Conservation (phyloP, 2,113 vertebrate genomes). For the Menura novaehollandiae region DNA sequence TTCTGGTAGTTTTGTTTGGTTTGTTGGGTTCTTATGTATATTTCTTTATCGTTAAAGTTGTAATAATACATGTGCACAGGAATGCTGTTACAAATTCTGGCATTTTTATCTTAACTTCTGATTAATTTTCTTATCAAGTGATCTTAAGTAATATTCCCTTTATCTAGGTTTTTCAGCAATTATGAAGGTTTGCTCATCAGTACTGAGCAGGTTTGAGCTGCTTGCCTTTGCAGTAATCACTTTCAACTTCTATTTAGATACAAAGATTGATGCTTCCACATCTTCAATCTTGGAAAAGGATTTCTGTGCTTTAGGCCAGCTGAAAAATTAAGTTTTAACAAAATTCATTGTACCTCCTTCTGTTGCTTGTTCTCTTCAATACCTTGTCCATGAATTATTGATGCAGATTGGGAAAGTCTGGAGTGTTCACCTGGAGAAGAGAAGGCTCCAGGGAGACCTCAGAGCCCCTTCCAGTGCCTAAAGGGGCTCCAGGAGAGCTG, state of each 20-base stretch:
- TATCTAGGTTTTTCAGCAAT: not conserved
- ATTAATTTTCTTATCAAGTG: not conserved
- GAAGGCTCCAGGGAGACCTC: not conserved
- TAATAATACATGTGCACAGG: not conserved
- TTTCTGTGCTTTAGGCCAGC: not conserved
- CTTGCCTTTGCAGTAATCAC: not conserved
- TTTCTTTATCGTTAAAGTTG: not conserved
- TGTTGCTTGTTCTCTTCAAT: not conserved
- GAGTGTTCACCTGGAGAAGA: not conserved
- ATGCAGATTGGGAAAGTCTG: not conserved
- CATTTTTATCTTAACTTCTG: not conserved
- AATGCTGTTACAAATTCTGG: not conserved
- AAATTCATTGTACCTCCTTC: not conserved
- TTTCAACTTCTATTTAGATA: not conserved
- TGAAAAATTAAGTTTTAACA: not conserved
- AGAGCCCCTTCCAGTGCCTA: not conserved
- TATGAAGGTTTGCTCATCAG: not conserved
- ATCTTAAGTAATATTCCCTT: not conserved
- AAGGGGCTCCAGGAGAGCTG: not conserved
- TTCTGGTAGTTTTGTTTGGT: not conserved
- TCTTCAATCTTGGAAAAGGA: not conserved
- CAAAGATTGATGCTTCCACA: not conserved
- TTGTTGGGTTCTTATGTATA: not conserved
- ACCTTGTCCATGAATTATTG: not conserved
- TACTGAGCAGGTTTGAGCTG: not conserved